A percentile compares a stretch with the other conserved stretches of the same genome.
These are phyloP conservation scores for Gymnocheta viridis DNA, from an alignment of 2,888 invertebrate genomes.

Conservation along the genomic window DNA sequence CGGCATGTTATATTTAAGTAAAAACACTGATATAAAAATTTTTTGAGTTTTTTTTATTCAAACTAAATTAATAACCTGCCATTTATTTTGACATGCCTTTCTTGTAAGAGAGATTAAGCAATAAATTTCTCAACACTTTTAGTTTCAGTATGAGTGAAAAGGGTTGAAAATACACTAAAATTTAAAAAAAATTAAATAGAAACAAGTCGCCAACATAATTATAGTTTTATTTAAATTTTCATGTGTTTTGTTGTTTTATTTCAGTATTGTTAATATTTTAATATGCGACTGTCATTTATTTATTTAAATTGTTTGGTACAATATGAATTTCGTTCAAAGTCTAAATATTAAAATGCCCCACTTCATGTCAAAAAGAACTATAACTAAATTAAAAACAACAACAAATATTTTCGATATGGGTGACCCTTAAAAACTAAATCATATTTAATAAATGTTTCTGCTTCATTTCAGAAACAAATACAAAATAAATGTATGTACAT, in stretches of 20 bases:
- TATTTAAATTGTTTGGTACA: conserved; percentile 38
- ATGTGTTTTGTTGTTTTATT: background rate
- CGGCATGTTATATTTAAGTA: background rate
- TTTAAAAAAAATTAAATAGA: background rate
- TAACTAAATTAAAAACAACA: background rate
- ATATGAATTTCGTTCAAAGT: conserved; percentile 4
- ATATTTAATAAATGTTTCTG: conserved; percentile 39
- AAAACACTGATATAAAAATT: background rate
- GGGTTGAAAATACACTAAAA: background rate
- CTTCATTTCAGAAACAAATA: conserved; percentile 20
- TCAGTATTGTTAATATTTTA: conserved; percentile 16
- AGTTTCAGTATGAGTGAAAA: conserved; percentile 19
- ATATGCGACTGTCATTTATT: conserved; percentile 49
- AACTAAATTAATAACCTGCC: conserved; percentile 2
- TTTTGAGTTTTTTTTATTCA: background rate
- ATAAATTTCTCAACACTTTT: conserved; percentile 64
- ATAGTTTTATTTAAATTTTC: conserved; percentile 45
- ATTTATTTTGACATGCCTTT: conserved; percentile 34
- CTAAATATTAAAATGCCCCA: conserved; percentile 52
- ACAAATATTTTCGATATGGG: conserved; percentile 58
- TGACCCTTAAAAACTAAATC: conserved; percentile 60
- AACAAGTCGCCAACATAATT: conserved; percentile 52
- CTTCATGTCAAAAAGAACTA: conserved; percentile 49
- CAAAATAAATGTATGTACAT: background rate
- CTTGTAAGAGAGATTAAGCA: conserved; percentile 40